Base-by-base conservation (phyloP, 2,113 vertebrate species). In the Bucco capensis region DNA sequence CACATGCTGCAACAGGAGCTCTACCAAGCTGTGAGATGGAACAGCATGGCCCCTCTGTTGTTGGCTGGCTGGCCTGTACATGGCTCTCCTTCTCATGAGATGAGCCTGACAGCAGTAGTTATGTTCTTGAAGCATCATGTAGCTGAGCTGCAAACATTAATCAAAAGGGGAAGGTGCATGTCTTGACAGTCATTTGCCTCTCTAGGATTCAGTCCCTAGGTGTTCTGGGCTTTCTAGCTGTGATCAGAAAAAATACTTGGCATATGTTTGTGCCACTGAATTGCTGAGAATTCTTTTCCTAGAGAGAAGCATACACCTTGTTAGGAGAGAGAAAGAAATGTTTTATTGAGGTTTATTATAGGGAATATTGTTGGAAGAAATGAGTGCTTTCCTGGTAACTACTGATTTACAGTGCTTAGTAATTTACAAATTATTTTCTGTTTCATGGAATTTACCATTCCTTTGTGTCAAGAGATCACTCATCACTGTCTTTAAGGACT, bases 1-100 rank as follows among this genome's bases (percentile, higher is more conserved):
- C 66, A 57, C 72, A 61, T 90, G 61, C 83, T 95, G 65, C 83
- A 88, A 71, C 53, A 89, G 92, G 83, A 94, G 76, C 57, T 89
- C 86, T 66, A 66, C 56, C 64, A 93, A 4, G 69, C 56, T 83
- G 61, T 2, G 37, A 72, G 86, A 49, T 64, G 74, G 70, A 89
- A 42, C 78, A 79, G 74, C 86, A 28, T 60, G 58, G 75, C 40
- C 94, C 77, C 88, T 90, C 81, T 93, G 83, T 71, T 92, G 73
- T 73, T 90, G 81, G 70, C 89, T 83, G 88, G 77, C 87, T 92
- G 81, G 87, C 81, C 70, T 60, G 17, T 31, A 21, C 46, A 67
- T 86, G 19, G 22, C 33, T 31, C 62, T 86, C 40, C 53, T 86
- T 88, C 92, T 56, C 16, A 15, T 42, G 70, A 89, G 57, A 61